Base-by-base conservation (phyloP, 2,797 vertebrate species). In the Sebastes melanostomus region DNA sequence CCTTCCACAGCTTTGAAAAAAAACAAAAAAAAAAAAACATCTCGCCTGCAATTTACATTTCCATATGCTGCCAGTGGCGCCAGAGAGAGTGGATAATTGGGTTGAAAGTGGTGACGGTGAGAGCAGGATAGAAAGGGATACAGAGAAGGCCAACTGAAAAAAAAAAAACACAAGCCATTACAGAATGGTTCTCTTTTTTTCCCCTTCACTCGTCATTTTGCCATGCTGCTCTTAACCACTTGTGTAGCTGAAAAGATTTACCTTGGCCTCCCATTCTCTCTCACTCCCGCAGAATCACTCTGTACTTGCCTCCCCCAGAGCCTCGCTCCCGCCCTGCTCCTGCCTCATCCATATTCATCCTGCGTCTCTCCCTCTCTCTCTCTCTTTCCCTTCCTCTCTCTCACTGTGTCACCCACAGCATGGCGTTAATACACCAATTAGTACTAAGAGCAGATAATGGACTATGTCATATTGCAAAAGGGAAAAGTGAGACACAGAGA, bases 361-460 rank as follows among this genome's bases (percentile, higher is more conserved):
- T 27, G 74, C 38, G 8, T 86, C 77, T 81, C 68, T 76, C 59
- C 81, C 91, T 46, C 42, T 12, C 66, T 30, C 91, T 27, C 4
- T 34, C 42, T 22, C 36, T 69, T 81, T 73, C 60, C 38, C 22
- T 59, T 46, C 34, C 71, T 81, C 88, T 92, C 92, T 89, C 92
- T 95, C 91, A 78, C 92, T 90, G 91, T 94, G 93, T 96, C 94
- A 96, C 93, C 93, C 94, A 93, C 94, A 94, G 94, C 91, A 93
- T 89, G 91, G 89, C 88, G 94, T 95, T 96, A 96, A 96, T 96
- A 96, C 94, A 93, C 95, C 96, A 96, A 96, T 96, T 96, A 96
- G 95, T 95, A 93, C 90, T 95, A 95, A 95, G 94, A 96, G 94
- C 94, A 95, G 94, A 96, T 96, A 96, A 96, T 96, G 95, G 95